Conservation (phyloP, 1,140 invertebrate species). For the Drosophila truncata region DNA sequence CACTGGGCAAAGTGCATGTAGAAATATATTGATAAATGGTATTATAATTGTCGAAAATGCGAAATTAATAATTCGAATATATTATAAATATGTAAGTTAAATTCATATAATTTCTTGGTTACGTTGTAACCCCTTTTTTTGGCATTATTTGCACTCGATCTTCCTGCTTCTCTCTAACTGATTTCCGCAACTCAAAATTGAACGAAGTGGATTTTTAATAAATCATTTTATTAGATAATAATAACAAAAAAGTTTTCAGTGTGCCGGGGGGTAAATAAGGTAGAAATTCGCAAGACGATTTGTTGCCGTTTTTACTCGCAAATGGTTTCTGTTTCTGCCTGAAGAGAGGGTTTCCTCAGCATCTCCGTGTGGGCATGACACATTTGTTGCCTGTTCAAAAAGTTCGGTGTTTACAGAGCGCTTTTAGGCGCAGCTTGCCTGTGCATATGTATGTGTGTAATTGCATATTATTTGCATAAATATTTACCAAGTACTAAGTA, state of each 20-base stretch:
- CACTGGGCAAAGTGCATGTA: neutral
- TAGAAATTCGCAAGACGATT: constrained; percentile 20
- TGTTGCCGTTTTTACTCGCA: constrained; percentile 47
- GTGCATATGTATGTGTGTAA: constrained; percentile 51
- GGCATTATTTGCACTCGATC: neutral
- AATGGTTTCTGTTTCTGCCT: constrained; percentile 43
- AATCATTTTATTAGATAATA: neutral
- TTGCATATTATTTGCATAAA: constrained; percentile 82
- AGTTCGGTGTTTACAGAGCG: constrained; percentile 68
- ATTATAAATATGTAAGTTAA: too few relatives aligned
- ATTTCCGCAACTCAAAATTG: neutral
- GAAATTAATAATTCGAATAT: neutral
- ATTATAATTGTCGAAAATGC: neutral
- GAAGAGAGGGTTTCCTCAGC: constrained; percentile 25
- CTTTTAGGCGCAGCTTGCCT: constrained; percentile 59
- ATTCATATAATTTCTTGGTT: neutral
- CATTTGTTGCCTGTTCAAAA: constrained; percentile 66
- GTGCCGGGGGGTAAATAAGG: neutral
- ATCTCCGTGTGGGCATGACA: constrained; percentile 45
- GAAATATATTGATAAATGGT: neutral
- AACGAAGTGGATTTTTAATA: neutral
- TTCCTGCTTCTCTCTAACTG: neutral
- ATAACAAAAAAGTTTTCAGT: neutral
- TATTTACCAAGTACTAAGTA: constrained; percentile 71
- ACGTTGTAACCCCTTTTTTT: neutral